Evolutionary conservation across 1,140 invertebrate genomes (phyloP).

Genomic region (Babylonia areolata): DNA sequence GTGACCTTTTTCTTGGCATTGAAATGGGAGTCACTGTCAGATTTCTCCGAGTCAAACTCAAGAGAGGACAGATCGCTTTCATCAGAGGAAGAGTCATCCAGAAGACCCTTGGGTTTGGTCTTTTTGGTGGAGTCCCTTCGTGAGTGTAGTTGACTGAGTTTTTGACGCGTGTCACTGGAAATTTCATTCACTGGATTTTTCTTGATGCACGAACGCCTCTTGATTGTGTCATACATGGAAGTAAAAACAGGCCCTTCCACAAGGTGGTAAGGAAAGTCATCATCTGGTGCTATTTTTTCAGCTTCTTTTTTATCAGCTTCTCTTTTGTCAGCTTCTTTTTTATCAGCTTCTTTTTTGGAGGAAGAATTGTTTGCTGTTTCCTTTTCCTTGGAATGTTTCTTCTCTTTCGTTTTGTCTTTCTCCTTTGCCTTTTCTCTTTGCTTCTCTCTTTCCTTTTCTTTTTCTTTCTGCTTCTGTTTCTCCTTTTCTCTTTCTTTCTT

Average conservation of each 20-base stretch:
- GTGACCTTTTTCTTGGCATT: conserved; percentile 40
- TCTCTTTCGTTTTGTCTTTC: conserved; percentile 52
- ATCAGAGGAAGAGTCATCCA: conserved; percentile 41
- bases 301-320: conserved; percentile 53
- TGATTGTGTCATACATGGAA: conserved; percentile 99
- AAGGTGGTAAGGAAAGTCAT: conserved; percentile 47
- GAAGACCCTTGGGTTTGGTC: conserved; percentile 17
- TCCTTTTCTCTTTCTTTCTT: conserved; percentile 45
- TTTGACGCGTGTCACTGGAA: conserved; percentile 13
- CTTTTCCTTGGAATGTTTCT: conserved; percentile 45
- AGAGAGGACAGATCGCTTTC: conserved; percentile 8
- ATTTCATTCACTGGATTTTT: conserved; percentile 28
- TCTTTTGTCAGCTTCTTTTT: conserved; percentile 41
- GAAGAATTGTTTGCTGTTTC: conserved; percentile 31
- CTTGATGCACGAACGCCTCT: conserved; percentile 92
- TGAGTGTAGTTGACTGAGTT: conserved; percentile 11
- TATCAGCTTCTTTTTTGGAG: conserved; percentile 25
- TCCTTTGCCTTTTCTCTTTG: conserved; percentile 33
- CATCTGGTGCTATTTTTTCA: conserved; percentile 69
- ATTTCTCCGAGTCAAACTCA: conserved; percentile 23
- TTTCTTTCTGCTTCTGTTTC: conserved; percentile 34
- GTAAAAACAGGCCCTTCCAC: conserved; percentile 80
- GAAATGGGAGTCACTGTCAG: conserved; percentile 21
- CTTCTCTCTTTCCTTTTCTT: conserved; percentile 33
- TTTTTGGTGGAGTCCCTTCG: conserved; percentile 24